Evolutionary conservation across 2,797 vertebrate species (phyloP).

Genomic region (Harpagifer antarcticus): DNA sequence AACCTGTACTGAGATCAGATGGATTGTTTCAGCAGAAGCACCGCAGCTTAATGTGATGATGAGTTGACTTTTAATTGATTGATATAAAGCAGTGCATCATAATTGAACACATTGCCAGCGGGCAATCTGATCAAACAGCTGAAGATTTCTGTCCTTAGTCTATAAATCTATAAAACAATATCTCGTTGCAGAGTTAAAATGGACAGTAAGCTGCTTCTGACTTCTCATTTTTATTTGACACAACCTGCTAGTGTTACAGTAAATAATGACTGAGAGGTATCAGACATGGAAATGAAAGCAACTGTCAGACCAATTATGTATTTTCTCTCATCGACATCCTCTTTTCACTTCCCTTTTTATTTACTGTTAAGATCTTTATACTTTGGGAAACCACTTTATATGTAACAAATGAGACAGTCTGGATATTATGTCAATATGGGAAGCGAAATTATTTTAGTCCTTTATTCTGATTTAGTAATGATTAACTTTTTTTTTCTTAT

Average conservation of each 20-base stretch:
- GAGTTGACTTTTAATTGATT: background rate
- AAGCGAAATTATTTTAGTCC: background rate
- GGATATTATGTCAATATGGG: too few species aligned
- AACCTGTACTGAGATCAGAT: conserved; percentile 40
- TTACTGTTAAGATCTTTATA: background rate
- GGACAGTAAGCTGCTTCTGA: background rate
- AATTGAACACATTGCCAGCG: background rate
- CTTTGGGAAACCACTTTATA: accelerated
- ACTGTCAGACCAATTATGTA: background rate
- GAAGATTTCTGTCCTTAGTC: background rate
- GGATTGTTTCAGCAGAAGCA: background rate
- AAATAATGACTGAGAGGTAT: background rate
- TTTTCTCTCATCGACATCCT: conserved; percentile 43
- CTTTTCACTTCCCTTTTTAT: conserved; percentile 66
- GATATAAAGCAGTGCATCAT: background rate
- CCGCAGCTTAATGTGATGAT: background rate
- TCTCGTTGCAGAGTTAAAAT: background rate
- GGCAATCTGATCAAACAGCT: background rate
- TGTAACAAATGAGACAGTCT: background rate
- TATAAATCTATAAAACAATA: background rate
- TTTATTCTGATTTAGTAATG: background rate
- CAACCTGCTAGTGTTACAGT: background rate
- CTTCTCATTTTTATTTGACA: background rate
- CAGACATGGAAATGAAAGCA: conserved; percentile 33
- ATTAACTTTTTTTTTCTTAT: background rate